Evolutionary conservation across 2,113 vertebrate species (phyloP), one percentile per base, ranked within the genome.

Genomic region (Nymphicus hollandicus): DNA sequence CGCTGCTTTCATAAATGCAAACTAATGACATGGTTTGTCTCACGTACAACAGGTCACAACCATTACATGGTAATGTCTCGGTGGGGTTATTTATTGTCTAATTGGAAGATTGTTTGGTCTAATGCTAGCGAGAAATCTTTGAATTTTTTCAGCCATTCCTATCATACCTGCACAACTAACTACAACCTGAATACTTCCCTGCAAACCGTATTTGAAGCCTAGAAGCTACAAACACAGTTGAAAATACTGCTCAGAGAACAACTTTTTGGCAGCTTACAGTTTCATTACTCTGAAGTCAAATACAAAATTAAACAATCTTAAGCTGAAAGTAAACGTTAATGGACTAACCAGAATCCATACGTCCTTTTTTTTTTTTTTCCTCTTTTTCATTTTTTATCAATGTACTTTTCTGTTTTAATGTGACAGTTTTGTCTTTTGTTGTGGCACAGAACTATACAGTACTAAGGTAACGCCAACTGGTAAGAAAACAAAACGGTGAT

Each of bases 131-230:
- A 95, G 74, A 92, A 96, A 92, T 83, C 88, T 94, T 95, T 88
- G 73, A 72, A 37, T 87, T 80, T 94, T 85, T 91, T 64, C 95
- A 96, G 92, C 94, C 87, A 63, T 83, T 96, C 85, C 86, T 95
- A 91, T 95, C 95, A 93, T 91, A 96, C 94, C 93, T 97, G 97
- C 96, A 94, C 61, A 23, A 88, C 87, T 92, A 81, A 84, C 92
- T 86, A 94, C 92, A 86, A 94, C 96, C 96, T 93, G 91, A 97
- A 96, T 88, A 87, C 83, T 95, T 96, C 95, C 97, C 94, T 97
- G 95, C 96, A 91, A 93, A 97, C 94, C 56, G 93, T 25, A 50
- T 29, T 5, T 31, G 96, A 37, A 64, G 95, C 87, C 81, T 18
- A 25, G 78, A 52, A 89, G 88, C 95, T 66, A 86, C 91, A 84